These are phyloP conservation scores for Pheosia tremula DNA, from an alignment of 2,888 invertebrate species.

Conservation along the genomic window DNA sequence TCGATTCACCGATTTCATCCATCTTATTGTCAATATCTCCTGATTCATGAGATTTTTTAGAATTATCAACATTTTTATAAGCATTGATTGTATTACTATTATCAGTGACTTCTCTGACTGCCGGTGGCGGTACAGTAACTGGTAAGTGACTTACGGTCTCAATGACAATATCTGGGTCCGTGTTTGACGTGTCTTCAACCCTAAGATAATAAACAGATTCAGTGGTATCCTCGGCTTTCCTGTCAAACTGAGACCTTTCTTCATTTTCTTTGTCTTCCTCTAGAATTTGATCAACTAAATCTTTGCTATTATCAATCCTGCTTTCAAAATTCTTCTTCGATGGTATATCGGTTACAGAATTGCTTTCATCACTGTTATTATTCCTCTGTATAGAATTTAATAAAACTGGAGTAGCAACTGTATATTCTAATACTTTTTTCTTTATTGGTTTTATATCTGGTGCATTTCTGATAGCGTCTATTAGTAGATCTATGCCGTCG, in stretches of 20 bases:
- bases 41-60: background rate
- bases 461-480: conserved; percentile 70
- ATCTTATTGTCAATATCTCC: background rate
- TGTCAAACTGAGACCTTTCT: conserved; percentile 37
- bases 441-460: conserved; percentile 63
- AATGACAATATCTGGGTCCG: conserved; percentile 7
- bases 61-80: background rate
- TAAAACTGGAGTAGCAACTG: conserved; percentile 11
- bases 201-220: conserved; percentile 13
- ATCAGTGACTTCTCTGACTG: background rate
- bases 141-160: conserved; percentile 11
- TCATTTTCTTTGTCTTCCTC: conserved; percentile 29
- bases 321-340: conserved; percentile 11
- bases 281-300: conserved; percentile 18
- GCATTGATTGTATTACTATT: background rate
- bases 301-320: conserved; percentile 16
- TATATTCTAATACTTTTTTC: conserved; percentile 47
- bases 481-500: conserved; percentile 70
- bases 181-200: conserved; percentile 8
- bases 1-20: conserved; percentile 12
- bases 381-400: background rate
- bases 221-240: conserved; percentile 17
- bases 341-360: conserved; percentile 14
- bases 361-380: conserved; percentile 10
- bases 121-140: background rate